These are phyloP conservation scores for Saturnia pavonia DNA, from an alignment of 2,888 invertebrate species.

Conservation along the genomic window DNA sequence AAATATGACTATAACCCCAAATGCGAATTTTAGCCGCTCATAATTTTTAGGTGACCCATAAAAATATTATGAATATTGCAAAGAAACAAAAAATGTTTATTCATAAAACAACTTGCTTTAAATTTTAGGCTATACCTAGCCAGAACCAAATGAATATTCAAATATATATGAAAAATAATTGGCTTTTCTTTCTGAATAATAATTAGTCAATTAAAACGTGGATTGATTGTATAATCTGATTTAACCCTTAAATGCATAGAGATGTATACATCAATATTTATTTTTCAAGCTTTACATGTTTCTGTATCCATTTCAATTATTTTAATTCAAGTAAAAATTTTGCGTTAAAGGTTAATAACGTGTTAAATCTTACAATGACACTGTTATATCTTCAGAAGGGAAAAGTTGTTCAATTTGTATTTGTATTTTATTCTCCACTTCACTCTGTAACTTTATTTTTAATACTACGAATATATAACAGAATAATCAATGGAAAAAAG, in stretches of 20 bases:
- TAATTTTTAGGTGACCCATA: background rate
- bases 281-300: too few relatives aligned
- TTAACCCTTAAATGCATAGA: background rate
- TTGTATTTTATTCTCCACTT: background rate
- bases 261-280: too few relatives aligned
- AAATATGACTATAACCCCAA: background rate
- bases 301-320: too few relatives aligned
- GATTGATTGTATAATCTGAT: background rate
- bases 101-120: background rate
- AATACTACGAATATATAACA: background rate
- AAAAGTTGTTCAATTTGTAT: too few relatives aligned
- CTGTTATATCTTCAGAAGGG: background rate
- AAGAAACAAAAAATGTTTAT: slow-evolving; percentile 1
- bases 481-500: background rate
- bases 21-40: background rate
- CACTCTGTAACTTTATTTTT: background rate
- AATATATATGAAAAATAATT: slow-evolving; percentile 8
- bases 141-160: slow-evolving; percentile 4
- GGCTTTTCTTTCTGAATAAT: background rate
- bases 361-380: background rate
- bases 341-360: too few relatives aligned
- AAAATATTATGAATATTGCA: background rate
- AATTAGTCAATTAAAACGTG: background rate
- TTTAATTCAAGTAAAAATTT: too few relatives aligned
- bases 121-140: background rate